phyloP scores from a whole-genome alignment of 2,113 vertebrate genomes.

The Limnothrissa miodon region DNA sequence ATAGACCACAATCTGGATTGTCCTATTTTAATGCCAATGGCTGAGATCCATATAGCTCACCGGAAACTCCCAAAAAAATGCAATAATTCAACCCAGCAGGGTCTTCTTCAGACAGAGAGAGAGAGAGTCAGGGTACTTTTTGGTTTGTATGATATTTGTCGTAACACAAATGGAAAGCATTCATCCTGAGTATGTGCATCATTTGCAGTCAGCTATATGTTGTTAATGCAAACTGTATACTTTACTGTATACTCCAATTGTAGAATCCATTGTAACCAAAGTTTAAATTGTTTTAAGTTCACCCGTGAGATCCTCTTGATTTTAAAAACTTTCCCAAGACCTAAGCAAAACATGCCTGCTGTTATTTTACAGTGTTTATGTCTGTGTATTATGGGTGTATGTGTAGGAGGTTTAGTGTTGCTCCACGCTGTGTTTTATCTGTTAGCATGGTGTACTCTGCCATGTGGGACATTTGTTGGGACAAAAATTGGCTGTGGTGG shows the following conservation, averaged over 20 bases:
- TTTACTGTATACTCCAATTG: neutral
- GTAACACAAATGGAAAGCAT: too few relatives aligned
- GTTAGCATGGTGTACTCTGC: neutral
- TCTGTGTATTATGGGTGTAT: neutral
- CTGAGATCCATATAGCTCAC: neutral
- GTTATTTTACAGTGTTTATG: neutral
- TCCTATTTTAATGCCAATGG: neutral
- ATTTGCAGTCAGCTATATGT: neutral
- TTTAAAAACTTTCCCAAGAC: neutral
- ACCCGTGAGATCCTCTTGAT: neutral
- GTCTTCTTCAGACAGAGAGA: too few relatives aligned
- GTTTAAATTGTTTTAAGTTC: neutral
- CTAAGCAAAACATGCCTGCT: neutral
- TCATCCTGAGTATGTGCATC: too few relatives aligned
- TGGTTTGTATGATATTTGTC: too few relatives aligned
- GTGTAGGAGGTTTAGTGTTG: neutral
- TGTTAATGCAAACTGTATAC: neutral
- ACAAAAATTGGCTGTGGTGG: neutral
- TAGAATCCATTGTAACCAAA: neutral
- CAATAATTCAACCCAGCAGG: too few relatives aligned
- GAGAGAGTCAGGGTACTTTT: too few relatives aligned
- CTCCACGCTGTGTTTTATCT: neutral
- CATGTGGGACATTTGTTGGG: neutral
- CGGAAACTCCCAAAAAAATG: too few relatives aligned
- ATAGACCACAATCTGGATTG: neutral